These are phyloP conservation scores for Polia nebulosa DNA, from an alignment of 2,888 invertebrate genomes.

Conservation along the genomic window DNA sequence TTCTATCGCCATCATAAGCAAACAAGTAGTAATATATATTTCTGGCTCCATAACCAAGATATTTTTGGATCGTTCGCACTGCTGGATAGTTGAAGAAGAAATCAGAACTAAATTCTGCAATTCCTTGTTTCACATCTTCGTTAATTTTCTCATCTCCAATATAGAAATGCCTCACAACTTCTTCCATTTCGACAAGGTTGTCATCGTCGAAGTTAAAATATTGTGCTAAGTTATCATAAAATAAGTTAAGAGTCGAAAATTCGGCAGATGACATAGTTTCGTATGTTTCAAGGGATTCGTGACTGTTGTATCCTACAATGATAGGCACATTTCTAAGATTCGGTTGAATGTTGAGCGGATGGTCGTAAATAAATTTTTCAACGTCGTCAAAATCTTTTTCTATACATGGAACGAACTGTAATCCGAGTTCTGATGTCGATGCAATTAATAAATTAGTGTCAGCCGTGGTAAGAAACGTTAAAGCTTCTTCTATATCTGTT, in stretches of 20 bases:
- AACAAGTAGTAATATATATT: slow-evolving; percentile 77
- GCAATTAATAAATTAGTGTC: slow-evolving; percentile 72
- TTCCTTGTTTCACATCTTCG: slow-evolving; percentile 61
- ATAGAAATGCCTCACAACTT: slow-evolving; percentile 74
- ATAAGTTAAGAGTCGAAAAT: slow-evolving; percentile 51
- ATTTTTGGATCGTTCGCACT: slow-evolving; percentile 70
- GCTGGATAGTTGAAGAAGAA: slow-evolving; percentile 67
- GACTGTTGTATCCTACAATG: slow-evolving; percentile 70
- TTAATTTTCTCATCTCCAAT: slow-evolving; percentile 70
- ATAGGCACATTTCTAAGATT: slow-evolving; percentile 65
- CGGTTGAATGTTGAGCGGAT: slow-evolving; percentile 66
- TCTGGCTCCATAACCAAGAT: slow-evolving; percentile 66
- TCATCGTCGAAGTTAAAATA: slow-evolving; percentile 67
- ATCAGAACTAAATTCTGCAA: slow-evolving; percentile 74
- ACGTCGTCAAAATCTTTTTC: slow-evolving; percentile 71
- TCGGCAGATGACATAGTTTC: slow-evolving; percentile 51
- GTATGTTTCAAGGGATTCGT: slow-evolving; percentile 62
- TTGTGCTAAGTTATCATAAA: slow-evolving; percentile 49
- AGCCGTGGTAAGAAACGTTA: slow-evolving; percentile 69
- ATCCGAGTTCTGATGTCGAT: slow-evolving; percentile 59
- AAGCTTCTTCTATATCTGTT: slow-evolving; percentile 66
- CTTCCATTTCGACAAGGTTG: slow-evolving; percentile 62
- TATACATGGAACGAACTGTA: slow-evolving; percentile 70
- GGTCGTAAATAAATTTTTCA: slow-evolving; percentile 68
- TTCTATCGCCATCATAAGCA: slow-evolving; percentile 75